Conservation (phyloP, 2,113 vertebrate genomes). For the Myotis davidii region DNA sequence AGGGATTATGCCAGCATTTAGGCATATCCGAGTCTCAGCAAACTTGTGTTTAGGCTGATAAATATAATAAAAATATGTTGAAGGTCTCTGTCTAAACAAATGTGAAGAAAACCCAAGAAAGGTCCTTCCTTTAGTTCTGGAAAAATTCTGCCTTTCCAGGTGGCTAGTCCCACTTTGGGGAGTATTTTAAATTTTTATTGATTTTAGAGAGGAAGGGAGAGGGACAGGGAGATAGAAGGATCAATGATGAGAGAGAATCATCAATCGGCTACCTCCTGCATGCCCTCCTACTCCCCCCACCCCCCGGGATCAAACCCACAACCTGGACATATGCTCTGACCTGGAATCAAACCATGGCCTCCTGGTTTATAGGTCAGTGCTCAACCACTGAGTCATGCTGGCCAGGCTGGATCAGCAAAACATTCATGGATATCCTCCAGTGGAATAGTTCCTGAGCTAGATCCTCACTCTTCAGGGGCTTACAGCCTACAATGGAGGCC, state of each 20-base stretch:
- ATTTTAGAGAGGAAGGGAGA: no score
- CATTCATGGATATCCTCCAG: not conserved
- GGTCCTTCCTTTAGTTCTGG: not conserved
- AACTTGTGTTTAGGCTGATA: not conserved
- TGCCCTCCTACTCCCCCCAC: no score
- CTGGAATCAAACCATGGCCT: no score
- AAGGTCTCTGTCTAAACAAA: not conserved
- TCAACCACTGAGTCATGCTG: no score
- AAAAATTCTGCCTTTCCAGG: constrained; percentile 9
- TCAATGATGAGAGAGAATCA: no score
- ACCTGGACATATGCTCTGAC: no score
- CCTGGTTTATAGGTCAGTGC: no score
- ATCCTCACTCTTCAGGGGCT: not conserved
- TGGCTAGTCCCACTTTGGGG: not conserved
- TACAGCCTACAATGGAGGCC: no score
- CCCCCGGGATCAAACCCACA: no score
- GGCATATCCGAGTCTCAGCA: not conserved
- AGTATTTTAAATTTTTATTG: not conserved
- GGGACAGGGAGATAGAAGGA: no score
- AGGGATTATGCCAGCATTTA: not conserved
- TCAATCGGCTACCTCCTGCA: no score
- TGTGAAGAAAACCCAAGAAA: not conserved
- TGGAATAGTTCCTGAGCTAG: not conserved
- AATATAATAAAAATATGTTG: not conserved
- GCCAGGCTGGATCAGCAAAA: not conserved